Conservation (phyloP, 2,888 invertebrate species). For the Crepidodera aurea region DNA sequence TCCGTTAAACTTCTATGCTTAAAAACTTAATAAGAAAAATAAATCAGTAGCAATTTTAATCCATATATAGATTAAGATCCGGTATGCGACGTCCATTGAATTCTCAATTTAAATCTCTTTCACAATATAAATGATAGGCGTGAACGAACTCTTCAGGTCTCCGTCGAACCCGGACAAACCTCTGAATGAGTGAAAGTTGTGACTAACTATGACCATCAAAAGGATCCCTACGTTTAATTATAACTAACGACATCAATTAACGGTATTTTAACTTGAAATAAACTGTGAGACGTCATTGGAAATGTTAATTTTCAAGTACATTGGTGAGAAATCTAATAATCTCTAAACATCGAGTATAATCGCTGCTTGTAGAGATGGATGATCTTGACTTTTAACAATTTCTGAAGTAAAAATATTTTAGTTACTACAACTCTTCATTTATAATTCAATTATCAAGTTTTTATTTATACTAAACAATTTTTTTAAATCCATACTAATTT, state of each 20-base stretch:
- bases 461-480: too few species aligned
- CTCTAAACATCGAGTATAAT: not conserved
- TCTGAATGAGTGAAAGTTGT: constrained; percentile 19
- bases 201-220: constrained; percentile 10
- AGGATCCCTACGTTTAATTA: constrained; percentile 20
- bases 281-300: not conserved
- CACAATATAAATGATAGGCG: not conserved
- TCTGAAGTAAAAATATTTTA: too few species aligned
- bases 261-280: constrained; percentile 16
- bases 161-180: constrained; percentile 7
- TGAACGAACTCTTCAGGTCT: not conserved
- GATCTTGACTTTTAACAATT: too few species aligned
- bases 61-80: not conserved
- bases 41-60: too few species aligned
- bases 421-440: too few species aligned
- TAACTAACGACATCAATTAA: constrained; percentile 16
- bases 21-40: not conserved
- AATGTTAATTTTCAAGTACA: constrained; percentile 16
- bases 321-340: constrained; percentile 20
- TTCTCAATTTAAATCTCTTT: not conserved
- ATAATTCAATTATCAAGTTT: too few species aligned
- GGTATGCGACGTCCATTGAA: not conserved
- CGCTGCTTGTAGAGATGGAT: constrained; percentile 1
- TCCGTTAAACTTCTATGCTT: too few species aligned
- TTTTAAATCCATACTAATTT: too few species aligned